phyloP scores from a whole-genome alignment of 1,140 invertebrate species.

The Megalopta genalis region DNA sequence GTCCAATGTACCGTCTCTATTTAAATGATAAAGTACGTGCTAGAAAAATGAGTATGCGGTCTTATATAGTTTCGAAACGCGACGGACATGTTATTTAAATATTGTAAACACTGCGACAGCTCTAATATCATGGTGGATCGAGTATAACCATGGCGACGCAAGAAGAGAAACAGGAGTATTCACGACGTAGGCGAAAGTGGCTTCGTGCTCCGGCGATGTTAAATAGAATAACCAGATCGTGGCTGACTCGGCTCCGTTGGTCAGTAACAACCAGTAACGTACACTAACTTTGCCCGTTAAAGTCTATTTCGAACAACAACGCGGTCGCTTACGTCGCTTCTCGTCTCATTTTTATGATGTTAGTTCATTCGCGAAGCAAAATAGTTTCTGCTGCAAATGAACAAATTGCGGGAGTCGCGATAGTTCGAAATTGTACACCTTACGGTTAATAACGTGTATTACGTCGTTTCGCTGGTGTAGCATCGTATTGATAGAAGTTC shows the following conservation, averaged over 20 bases:
- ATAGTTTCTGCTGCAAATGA: neutral
- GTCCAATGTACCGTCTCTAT: too few species aligned
- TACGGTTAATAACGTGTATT: neutral
- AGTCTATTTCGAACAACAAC: conserved; percentile 31
- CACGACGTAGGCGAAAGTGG: conserved; percentile 57
- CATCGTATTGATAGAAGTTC: too few species aligned
- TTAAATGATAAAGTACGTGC: too few species aligned
- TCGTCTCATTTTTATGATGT: too few species aligned
- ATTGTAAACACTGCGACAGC: too few species aligned
- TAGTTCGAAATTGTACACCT: neutral
- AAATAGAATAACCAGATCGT: conserved; percentile 66
- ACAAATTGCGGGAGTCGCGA: too few species aligned
- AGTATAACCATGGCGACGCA: conserved; percentile 22
- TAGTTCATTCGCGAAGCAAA: neutral
- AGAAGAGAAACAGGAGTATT: conserved; percentile 39
- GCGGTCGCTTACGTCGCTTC: conserved; percentile 1
- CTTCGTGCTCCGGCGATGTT: conserved; percentile 57
- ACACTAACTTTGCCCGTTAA: conserved; percentile 30
- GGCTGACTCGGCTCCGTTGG: conserved; percentile 46
- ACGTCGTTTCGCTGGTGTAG: too few species aligned
- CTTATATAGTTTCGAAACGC: too few species aligned
- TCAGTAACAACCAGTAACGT: conserved; percentile 52
- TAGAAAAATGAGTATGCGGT: too few species aligned
- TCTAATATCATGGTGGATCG: neutral
- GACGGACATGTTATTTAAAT: too few species aligned